Percentiles rank a stretch among this genome's conserved stretches.
Conservation (phyloP, 2,797 vertebrate genomes). For the Diglossa cyanea region DNA sequence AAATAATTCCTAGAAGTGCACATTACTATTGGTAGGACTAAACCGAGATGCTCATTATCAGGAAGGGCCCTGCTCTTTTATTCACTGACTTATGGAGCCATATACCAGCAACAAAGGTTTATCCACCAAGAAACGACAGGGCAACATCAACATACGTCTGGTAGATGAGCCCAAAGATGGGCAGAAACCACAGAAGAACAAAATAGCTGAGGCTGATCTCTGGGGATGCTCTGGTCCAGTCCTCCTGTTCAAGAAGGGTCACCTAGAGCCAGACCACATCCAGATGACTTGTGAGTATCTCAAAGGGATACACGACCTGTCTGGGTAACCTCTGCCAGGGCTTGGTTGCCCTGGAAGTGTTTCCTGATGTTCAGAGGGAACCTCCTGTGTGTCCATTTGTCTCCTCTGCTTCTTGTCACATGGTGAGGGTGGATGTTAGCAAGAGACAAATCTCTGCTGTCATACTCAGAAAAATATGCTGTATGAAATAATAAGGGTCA, state of each 20-base stretch:
- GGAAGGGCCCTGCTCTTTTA: background rate
- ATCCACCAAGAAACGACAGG: background rate
- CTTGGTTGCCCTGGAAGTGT: background rate
- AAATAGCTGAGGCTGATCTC: background rate
- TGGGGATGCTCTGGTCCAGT: background rate
- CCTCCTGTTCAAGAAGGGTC: background rate
- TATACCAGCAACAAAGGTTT: background rate
- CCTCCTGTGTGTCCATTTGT: background rate
- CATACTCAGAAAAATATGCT: background rate
- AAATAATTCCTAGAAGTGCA: background rate
- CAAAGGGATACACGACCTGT: background rate
- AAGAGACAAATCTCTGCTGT: background rate
- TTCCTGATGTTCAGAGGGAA: background rate
- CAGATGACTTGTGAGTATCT: background rate
- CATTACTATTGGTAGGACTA: background rate
- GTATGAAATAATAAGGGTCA: background rate
- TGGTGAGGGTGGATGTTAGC: fast-evolving
- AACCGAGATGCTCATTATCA: background rate
- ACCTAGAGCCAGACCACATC: background rate
- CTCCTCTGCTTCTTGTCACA: background rate
- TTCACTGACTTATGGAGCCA: background rate
- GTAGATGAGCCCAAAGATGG: background rate
- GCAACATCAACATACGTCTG: background rate
- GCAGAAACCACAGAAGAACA: background rate
- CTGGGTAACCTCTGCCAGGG: background rate